These are phyloP conservation scores for Anastrepha obliqua DNA, from an alignment of 1,140 invertebrate genomes.

Conservation along the genomic window DNA sequence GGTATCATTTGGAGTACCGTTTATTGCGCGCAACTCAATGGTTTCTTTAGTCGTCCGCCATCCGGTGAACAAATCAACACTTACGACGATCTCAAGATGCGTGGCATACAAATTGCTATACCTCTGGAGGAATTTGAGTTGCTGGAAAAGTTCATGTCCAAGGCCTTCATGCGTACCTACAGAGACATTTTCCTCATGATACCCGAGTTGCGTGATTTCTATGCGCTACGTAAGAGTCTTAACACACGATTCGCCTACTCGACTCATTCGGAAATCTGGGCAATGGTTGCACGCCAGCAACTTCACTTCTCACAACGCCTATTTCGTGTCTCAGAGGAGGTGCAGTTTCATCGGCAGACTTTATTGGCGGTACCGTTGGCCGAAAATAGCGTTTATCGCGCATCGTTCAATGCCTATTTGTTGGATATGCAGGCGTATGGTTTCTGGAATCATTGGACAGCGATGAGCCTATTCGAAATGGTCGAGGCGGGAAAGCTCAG, in stretches of 20 bases:
- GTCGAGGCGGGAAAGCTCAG: constrained; percentile 5
- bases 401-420: constrained; percentile 21
- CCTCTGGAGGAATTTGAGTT: neutral
- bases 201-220: neutral
- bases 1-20: constrained; percentile 17
- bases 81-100: constrained; percentile 8
- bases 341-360: constrained; percentile 12
- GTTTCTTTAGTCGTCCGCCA: constrained; percentile 1
- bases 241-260: constrained; percentile 19
- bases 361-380: constrained; percentile 41
- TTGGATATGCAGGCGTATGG: constrained; percentile 38
- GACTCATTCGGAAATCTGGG: neutral
- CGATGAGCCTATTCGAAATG: constrained; percentile 31
- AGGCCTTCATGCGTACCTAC: neutral
- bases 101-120: constrained; percentile 5
- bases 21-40: neutral
- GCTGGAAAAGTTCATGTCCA: neutral
- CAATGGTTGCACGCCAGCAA: constrained; percentile 10
- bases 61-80: constrained; percentile 17
- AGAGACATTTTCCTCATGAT: neutral
- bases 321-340: constrained; percentile 1
- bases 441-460: constrained; percentile 44
- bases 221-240: neutral
- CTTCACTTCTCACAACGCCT: constrained; percentile 3
- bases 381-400: constrained; percentile 50